phyloP scores from a whole-genome alignment of 2,113 vertebrate species.

The Spea multiplicata region DNA sequence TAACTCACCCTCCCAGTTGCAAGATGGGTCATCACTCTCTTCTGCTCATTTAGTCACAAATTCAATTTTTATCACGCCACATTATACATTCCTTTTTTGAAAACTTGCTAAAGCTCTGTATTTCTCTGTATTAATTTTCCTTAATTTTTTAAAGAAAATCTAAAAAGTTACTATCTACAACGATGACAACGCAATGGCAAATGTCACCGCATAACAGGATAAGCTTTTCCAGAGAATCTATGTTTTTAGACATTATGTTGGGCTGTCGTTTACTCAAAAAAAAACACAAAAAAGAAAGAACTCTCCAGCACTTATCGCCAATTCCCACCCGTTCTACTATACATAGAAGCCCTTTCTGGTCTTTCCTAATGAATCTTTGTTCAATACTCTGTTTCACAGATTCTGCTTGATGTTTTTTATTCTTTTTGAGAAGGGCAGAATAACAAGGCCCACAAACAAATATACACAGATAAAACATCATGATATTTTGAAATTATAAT shows the following conservation, averaged over 20 bases:
- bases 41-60: background rate
- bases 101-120: too few species aligned
- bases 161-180: background rate
- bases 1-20: background rate
- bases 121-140: too few species aligned
- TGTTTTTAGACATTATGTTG: background rate
- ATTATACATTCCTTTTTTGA: background rate
- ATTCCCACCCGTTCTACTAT: background rate
- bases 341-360: background rate
- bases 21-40: background rate
- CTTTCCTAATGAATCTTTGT: background rate
- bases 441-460: too few species aligned
- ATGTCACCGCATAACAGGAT: background rate
- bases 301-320: background rate
- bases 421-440: too few species aligned
- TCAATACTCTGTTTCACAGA: background rate
- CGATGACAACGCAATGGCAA: background rate
- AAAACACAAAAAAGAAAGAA: background rate
- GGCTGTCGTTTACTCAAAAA: background rate
- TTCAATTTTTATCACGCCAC: background rate
- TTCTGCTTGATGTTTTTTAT: background rate
- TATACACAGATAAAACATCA: too few species aligned
- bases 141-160: too few species aligned
- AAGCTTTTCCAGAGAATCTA: background rate
- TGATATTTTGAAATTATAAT: too few species aligned